Base-by-base conservation (phyloP, 2,113 vertebrate species). In the Crypturellus undulatus region DNA sequence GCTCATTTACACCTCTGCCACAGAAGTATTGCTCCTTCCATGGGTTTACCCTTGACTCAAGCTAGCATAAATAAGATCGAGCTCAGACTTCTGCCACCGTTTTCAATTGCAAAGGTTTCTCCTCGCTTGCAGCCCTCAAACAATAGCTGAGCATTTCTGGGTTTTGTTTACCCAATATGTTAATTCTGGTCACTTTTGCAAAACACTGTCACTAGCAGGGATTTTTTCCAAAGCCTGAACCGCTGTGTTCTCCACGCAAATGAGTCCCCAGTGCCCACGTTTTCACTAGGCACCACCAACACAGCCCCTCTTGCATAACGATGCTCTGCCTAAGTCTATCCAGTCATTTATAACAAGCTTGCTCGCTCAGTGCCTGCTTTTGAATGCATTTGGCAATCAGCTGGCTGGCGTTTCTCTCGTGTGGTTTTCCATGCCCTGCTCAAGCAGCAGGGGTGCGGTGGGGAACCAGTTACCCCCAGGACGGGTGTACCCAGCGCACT, bases 241-340 rank as follows among this genome's bases (percentile, higher is more conserved):
- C 0, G 0, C 26, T 45, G 60, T n/a, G 43, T 71, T 89, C 60
- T 45, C 69, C 54, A n/a, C 0, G 0, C 20, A 45, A 63, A 78
- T 0, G 14, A 63, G 40, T 38, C 60, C 56, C 36, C 26, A 25
- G n/a, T 2, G 1, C 21, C 34, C 25, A 32, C 8, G 9, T 21
- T 54, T 73, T 63, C 52, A 45, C 52, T 45, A 7, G 0, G 52
- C 34, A 59, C 51, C n/a, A 68, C 22, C 56, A 71, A 32, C 62
- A 73, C 67, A 82, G 70, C 8, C 36, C 40, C 21, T 34, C 84
- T 34, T 15, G 78, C 73, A n/a, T 30, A 92, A n/a, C 59, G 63
- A n/a, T 42, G 36, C 28, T 47, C 45, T 52, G 70, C 81, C 11
- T n/a, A 4, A 16, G 25, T 25, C 70, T 59, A 42, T 59, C 79